Evolutionary conservation across 2,888 invertebrate species (phyloP).

Genomic region (Neocrepidodera transversa): DNA sequence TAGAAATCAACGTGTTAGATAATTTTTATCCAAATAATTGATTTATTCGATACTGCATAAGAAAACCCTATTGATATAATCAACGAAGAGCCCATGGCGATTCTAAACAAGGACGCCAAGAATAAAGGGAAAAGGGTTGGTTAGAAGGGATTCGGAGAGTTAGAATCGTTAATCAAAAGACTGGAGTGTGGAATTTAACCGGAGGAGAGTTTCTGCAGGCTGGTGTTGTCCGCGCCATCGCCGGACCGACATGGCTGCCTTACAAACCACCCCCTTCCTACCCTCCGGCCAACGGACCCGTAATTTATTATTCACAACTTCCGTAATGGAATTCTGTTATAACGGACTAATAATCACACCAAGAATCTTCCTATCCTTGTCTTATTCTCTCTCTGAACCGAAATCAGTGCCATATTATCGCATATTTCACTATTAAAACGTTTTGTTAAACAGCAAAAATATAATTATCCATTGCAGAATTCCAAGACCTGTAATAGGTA

Average conservation of each 20-base stretch:
- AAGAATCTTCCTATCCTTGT: constrained; percentile 19
- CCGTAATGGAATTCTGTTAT: constrained; percentile 56
- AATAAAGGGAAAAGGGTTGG: constrained; percentile 37
- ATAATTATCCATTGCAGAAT: no score
- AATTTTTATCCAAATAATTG: no score
- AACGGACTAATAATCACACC: constrained; percentile 52
- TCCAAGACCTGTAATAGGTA: no score
- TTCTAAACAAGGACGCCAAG: constrained; percentile 36
- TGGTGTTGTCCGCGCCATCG: constrained; percentile 61
- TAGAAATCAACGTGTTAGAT: no score
- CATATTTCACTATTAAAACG: no score
- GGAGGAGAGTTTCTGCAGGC: constrained; percentile 43
- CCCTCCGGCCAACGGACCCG: constrained; percentile 42
- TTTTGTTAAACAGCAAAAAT: no score
- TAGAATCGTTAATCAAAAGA: constrained; percentile 57
- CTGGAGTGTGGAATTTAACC: constrained; percentile 39
- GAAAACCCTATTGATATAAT: no score
- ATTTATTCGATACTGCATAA: background rate
- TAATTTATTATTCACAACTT: constrained; percentile 60
- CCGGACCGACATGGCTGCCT: constrained; percentile 67
- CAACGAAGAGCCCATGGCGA: constrained; percentile 34
- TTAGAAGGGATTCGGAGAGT: constrained; percentile 39
- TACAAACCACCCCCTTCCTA: constrained; percentile 55
- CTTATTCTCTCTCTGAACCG: constrained; percentile 7
- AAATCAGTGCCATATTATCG: constrained; percentile 10